Evolutionary conservation across 2,888 invertebrate species (phyloP), one percentile per base, ranked within the genome.

Genomic region (Pimpla rufipes): DNA sequence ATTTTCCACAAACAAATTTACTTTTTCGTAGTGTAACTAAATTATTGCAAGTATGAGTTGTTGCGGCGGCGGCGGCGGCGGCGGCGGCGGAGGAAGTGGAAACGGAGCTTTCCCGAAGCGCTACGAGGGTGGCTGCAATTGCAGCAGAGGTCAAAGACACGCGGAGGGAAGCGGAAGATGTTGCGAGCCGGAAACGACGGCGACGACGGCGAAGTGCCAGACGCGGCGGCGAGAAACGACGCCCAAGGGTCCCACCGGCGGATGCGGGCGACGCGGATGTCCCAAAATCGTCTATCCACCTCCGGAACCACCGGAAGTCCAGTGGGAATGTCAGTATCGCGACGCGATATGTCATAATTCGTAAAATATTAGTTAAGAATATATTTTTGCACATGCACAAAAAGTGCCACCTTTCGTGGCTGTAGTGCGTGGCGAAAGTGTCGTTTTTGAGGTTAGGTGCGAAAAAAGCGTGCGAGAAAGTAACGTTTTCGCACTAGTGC

Each of bases 281-380:
- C 75, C 75, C 5, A 66, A 11, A 11, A 75, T 50, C 23, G 52
- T 66, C 52, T 37, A 64, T 40, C 50, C 62, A 18, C 23, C 64
- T 64, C 40, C 75, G 37, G 75, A 75, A 40, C 21, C 21, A 40
- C 52, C 75, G 11, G 64, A 75, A 16, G 37, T 64, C 0, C 52
- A 75, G 40, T 75, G 75, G 75, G 62, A 75, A 75, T 75, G 74
- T 74, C 13, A 29, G 64, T 75, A 40, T 52, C 7, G 16, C 16
- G 59, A 21, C 18, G 1, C 35, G 3, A 42, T 57, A 29, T 21
- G 10, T 42, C 1, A 42, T n/a, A n/a, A n/a, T n/a, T n/a, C n/a
- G n/a, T n/a, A 64, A 21, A 64, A 37, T 16, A 64, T 40, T 0
- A 0, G 13, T 50, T 0, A 50, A 50, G 7, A n/a, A 5, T 16